phyloP scores from a whole-genome alignment of 2,113 vertebrate species.

The Ameiurus melas region DNA sequence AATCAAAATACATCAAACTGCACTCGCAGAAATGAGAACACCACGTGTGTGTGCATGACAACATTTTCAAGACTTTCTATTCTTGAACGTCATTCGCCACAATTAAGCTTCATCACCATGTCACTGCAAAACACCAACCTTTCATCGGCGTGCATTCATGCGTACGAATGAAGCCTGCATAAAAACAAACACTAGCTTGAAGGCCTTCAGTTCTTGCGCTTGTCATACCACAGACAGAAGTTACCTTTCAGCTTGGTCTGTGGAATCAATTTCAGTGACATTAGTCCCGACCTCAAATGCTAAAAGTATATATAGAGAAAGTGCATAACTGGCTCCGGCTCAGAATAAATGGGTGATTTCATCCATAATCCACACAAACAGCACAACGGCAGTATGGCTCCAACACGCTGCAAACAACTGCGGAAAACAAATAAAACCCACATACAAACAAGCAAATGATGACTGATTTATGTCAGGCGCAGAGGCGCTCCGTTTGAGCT shows the following conservation, averaged over 20 bases:
- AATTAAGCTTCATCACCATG: neutral
- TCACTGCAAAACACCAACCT: neutral
- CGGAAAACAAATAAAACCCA: slow-evolving; percentile 39
- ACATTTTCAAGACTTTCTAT: neutral
- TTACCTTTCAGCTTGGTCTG: slow-evolving; percentile 1
- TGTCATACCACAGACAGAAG: slow-evolving; percentile 49
- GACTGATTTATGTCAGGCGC: slow-evolving; percentile 30
- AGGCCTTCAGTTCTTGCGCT: slow-evolving; percentile 59
- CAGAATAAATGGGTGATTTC: slow-evolving; percentile 34
- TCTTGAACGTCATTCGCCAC: neutral
- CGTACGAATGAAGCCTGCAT: slow-evolving; percentile 53
- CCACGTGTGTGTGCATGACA: neutral
- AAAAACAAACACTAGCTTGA: slow-evolving; percentile 49
- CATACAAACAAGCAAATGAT: slow-evolving; percentile 25
- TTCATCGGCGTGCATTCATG: neutral
- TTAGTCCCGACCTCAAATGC: neutral
- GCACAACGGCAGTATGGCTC: slow-evolving; percentile 59
- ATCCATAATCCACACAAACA: slow-evolving; percentile 65
- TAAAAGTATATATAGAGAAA: neutral
- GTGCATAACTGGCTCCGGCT: slow-evolving; percentile 27
- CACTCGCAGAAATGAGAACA: neutral
- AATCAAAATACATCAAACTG: neutral
- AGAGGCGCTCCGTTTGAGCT: slow-evolving; percentile 21
- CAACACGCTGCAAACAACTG: slow-evolving; percentile 22
- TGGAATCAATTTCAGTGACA: neutral